Conservation (phyloP, 2,888 invertebrate genomes). For the Petrolisthes manimaculis region DNA sequence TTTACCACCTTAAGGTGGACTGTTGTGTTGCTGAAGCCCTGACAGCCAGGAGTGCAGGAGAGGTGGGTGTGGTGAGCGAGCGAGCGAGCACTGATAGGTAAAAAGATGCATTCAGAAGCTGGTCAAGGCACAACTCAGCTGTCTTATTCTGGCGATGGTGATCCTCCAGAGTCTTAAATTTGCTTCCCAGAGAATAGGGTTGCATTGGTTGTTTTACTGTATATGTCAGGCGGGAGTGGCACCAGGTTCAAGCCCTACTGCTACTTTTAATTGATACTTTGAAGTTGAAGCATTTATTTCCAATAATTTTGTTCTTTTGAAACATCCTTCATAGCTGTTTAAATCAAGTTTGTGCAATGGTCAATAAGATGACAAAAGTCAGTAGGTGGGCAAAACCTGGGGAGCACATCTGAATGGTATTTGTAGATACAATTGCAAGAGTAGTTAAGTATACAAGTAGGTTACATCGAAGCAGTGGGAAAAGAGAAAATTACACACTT, state of each 20-base stretch:
- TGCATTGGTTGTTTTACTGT: conserved; percentile 48
- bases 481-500: conserved; percentile 62
- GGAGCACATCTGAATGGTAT: conserved; percentile 60
- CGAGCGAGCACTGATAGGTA: conserved; percentile 59
- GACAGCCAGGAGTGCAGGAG: conserved; percentile 60
- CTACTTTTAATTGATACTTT: conserved; percentile 26
- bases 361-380: conserved; percentile 18
- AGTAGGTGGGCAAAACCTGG: conserved; percentile 55
- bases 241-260: conserved; percentile 60
- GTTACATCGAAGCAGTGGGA: conserved; percentile 62
- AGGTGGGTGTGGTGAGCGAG: conserved; percentile 58
- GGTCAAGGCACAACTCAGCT: conserved; percentile 63
- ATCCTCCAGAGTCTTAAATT: conserved; percentile 45
- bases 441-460: conserved; percentile 59
- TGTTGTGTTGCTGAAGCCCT: conserved; percentile 39
- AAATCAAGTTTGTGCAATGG: conserved; percentile 36
- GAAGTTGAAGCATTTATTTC: conserved; percentile 27
- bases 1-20: conserved; percentile 10
- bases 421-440: conserved; percentile 59
- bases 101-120: conserved; percentile 56
- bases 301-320: conserved; percentile 26
- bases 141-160: conserved; percentile 59
- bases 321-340: conserved; percentile 25
- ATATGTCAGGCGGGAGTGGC: conserved; percentile 54
- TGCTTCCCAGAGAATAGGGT: conserved; percentile 38